phyloP scores from a whole-genome alignment of 2,888 invertebrate genomes.

The Andrena haemorrhoa region DNA sequence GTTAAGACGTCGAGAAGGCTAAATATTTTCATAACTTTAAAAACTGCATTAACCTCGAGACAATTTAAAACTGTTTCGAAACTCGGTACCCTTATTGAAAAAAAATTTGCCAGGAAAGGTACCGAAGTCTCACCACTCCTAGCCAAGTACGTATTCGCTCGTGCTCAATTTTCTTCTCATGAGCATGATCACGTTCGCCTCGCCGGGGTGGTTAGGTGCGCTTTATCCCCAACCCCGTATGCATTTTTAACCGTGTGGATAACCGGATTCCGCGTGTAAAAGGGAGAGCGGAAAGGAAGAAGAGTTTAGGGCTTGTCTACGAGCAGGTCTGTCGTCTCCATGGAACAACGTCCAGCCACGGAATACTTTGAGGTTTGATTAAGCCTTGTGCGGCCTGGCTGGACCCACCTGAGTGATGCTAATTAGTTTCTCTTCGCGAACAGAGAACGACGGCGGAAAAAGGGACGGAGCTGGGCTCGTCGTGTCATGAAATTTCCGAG shows the following conservation, averaged over 20 bases:
- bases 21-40: too few relatives aligned
- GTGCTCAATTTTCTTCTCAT: neutral
- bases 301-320: conserved; percentile 34
- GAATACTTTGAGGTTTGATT: conserved; percentile 74
- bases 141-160: neutral
- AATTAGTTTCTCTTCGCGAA: conserved; percentile 66
- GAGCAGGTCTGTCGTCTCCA: conserved; percentile 25
- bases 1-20: too few relatives aligned
- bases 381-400: conserved; percentile 62
- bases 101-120: too few relatives aligned
- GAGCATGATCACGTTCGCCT: neutral
- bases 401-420: conserved; percentile 63
- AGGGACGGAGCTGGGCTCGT: conserved; percentile 17
- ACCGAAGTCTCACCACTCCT: too few relatives aligned
- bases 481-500: conserved; percentile 64
- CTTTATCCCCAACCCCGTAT: conserved; percentile 12
- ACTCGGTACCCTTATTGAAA: too few relatives aligned
- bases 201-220: neutral
- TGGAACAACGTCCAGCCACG: conserved; percentile 42
- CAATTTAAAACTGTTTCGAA: too few relatives aligned
- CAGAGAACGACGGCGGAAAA: conserved; percentile 8
- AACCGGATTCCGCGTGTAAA: conserved; percentile 35
- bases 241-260: conserved; percentile 41
- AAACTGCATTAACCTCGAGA: too few relatives aligned
- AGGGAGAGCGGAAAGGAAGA: conserved; percentile 28